Evolutionary conservation across 2,113 vertebrate genomes (phyloP).

Genomic region (Morone saxatilis): DNA sequence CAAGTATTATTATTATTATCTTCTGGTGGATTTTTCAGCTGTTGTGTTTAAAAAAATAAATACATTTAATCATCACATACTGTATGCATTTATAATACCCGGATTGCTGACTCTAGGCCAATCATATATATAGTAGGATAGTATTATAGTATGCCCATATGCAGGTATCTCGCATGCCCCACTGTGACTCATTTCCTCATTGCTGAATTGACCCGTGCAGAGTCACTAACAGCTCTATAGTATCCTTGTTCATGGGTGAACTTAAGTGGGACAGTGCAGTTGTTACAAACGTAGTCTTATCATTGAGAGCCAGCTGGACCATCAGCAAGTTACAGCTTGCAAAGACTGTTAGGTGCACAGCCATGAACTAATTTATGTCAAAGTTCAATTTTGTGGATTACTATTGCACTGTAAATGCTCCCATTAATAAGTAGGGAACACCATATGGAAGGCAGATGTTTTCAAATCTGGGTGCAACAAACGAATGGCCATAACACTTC

Average conservation of each 20-base stretch:
- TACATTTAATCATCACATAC: not conserved
- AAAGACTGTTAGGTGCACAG: not conserved
- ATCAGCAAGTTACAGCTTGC: not conserved
- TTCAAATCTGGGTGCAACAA: not conserved
- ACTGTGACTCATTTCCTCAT: not conserved
- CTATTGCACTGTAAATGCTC: constrained; percentile 3
- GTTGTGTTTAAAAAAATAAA: not conserved
- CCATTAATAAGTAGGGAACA: constrained; percentile 6
- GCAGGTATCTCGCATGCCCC: not conserved
- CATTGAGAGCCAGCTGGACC: too few species aligned
- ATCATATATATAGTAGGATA: not conserved
- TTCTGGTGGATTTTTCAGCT: not conserved
- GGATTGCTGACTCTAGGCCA: not conserved
- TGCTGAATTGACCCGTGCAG: not conserved
- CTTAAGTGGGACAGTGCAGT: too few species aligned
- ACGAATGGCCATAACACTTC: not conserved
- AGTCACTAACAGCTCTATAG: not conserved
- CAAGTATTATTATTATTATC: not conserved
- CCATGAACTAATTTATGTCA: too few species aligned
- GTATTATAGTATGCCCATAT: not conserved
- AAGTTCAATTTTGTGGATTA: not conserved
- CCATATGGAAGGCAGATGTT: constrained; percentile 22
- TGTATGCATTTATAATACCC: not conserved
- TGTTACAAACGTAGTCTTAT: not conserved
- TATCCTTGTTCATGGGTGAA: not conserved